Conservation (phyloP, 2,113 vertebrate genomes). For the Aptenodytes forsteri region DNA sequence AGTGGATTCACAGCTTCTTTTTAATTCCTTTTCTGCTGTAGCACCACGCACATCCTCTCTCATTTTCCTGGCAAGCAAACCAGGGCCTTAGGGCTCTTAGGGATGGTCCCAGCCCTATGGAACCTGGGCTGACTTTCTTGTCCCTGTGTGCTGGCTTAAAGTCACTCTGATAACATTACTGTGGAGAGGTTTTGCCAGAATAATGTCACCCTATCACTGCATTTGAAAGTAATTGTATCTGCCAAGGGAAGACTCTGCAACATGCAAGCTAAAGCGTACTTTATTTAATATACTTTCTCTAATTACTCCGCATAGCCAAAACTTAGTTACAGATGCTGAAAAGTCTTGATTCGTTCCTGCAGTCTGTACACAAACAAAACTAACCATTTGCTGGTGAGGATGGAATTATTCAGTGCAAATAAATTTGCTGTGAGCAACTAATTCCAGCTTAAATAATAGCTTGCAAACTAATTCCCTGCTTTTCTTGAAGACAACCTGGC, state of each 20-base stretch:
- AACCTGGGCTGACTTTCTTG: neutral
- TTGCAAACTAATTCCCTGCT: neutral
- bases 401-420: neutral
- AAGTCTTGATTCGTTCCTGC: neutral
- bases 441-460: neutral
- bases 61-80: neutral
- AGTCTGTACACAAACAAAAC: neutral
- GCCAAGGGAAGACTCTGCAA: neutral
- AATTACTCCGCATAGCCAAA: neutral
- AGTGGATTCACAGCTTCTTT: neutral
- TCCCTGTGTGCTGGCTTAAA: neutral
- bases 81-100: neutral
- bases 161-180: neutral
- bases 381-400: rapidly evolving
- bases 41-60: neutral
- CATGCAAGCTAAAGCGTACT: neutral
- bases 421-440: neutral
- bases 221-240: neutral
- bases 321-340: neutral
- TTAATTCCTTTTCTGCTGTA: neutral
- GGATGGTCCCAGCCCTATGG: neutral
- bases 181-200: neutral
- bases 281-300: neutral
- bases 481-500: neutral
- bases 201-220: neutral